Evolutionary conservation across 2,797 vertebrate genomes (phyloP).

Genomic region (Takifugu ocellatus): DNA sequence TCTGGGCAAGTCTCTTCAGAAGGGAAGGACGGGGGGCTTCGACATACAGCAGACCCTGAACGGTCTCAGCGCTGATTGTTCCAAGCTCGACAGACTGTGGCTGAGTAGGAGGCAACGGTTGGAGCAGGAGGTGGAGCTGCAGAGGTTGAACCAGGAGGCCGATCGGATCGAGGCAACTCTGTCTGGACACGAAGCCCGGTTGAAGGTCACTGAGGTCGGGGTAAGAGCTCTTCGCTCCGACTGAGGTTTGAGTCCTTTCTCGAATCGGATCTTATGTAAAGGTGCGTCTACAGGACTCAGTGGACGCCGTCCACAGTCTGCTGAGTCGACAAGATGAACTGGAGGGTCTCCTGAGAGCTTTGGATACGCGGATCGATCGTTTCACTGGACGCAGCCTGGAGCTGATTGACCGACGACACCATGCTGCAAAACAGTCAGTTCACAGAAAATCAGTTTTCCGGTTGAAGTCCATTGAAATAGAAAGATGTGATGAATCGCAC

Average conservation of each 20-base stretch:
- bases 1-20: conserved; percentile 61
- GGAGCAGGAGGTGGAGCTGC: conserved; percentile 78
- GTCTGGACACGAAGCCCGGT: conserved; percentile 79
- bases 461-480: no score
- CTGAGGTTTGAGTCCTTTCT: no score
- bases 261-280: no score
- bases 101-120: conserved; percentile 61
- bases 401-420: conserved; percentile 69
- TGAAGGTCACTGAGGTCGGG: conserved; percentile 76
- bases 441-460: no score
- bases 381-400: conserved; percentile 70
- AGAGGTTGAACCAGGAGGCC: conserved; percentile 79
- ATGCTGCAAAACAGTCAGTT: conserved; percentile 64
- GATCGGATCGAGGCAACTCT: conserved; percentile 80
- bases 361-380: conserved; percentile 69
- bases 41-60: conserved; percentile 67
- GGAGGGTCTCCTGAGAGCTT: conserved; percentile 68
- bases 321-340: conserved; percentile 82
- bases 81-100: conserved; percentile 75
- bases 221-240: conserved; percentile 53
- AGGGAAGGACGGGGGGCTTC: conserved; percentile 11
- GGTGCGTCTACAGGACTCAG: conserved; percentile 73
- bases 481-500: no score
- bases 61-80: conserved; percentile 65
- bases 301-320: conserved; percentile 78